Evolutionary conservation across 2,888 invertebrate genomes (phyloP), one percentile per base, ranked within the genome.

Genomic region (Arge pagana): DNA sequence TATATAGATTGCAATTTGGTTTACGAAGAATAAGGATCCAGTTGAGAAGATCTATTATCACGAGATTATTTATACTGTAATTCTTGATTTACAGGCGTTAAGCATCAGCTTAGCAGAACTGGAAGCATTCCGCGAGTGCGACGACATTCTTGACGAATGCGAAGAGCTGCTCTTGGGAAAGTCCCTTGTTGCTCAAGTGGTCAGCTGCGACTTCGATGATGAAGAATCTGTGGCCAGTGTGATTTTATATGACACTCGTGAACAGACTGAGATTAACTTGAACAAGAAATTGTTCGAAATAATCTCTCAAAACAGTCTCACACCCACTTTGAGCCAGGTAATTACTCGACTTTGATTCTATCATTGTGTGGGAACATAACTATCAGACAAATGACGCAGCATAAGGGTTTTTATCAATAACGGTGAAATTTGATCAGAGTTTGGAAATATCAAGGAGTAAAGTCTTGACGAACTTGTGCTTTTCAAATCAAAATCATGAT

Each of bases 71-170:
- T 13, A 49, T 36, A 24, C 37, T 48, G 15, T 1, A 35, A 26
- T 50, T 49, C 24, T 40, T 52, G 50, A 11, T 50, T 67, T 65
- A 30, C 61, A 85, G 84, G 89, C 87, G 18, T 81, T 90, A 53
- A 82, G 85, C 57, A 82, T 89, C 58, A 83, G 85, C 13, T 75
- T 90, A 64, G 83, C 82, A 41, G 89, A 88, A 3, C 77, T 89
- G 40, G 90, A 90, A 73, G 87, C 87, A 37, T 80, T 84, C 41
- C 71, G 72, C 5, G 78, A 78, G 13, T 79, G 79, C 58, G 72
- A 74, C 0, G 68, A 72, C 53, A 72, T 76, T 0, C 61, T 72
- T 15, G 49, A 61, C 0, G 70, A 77, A 30, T 61, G 82, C 23
- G 71, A 78, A 24, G 66, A 76, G 5, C 61, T 74, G 55, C 70